Percentiles rank a stretch among this genome's conserved stretches.
Conservation (phyloP, 2,888 invertebrate genomes). For the Operophtera brumata region DNA sequence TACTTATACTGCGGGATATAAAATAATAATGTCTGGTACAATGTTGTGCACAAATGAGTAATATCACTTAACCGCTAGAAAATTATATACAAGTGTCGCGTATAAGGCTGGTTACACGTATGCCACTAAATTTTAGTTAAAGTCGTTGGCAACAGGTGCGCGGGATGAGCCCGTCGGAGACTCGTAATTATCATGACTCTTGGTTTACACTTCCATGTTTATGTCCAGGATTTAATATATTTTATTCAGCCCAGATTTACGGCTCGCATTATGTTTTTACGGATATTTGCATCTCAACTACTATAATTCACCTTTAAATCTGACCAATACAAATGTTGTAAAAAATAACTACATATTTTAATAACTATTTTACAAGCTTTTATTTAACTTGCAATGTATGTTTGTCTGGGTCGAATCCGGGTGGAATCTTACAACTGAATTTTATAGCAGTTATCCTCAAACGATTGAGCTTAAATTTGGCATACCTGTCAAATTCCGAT, state of each 20-base stretch:
- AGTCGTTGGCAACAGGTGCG: conserved; percentile 76
- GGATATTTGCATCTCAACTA: conserved; percentile 15
- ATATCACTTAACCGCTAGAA: conserved; percentile 66
- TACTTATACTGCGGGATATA: conserved; percentile 5
- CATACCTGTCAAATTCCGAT: no score
- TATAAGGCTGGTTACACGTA: conserved; percentile 67
- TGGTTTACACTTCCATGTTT: conserved; percentile 42
- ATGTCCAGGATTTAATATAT: conserved; percentile 20
- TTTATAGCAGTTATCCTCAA: no score
- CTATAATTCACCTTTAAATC: conserved; percentile 23
- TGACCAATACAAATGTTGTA: conserved; percentile 28
- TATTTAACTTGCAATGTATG: no score
- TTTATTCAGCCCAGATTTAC: conserved; percentile 24
- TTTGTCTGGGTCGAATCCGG: no score
- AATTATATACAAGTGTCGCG: conserved; percentile 71
- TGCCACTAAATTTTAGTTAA: conserved; percentile 75
- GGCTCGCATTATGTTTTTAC: conserved; percentile 18
- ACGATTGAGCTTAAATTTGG: no score
- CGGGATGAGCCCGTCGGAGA: conserved; percentile 64
- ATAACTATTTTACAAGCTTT: no score
- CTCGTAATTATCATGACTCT: conserved; percentile 69
- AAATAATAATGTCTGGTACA: conserved; percentile 43
- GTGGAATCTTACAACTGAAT: no score
- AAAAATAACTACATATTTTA: no score
- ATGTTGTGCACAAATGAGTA: conserved; percentile 49